Evolutionary conservation across 2,888 invertebrate genomes (phyloP).

Genomic region (Mantis religiosa): DNA sequence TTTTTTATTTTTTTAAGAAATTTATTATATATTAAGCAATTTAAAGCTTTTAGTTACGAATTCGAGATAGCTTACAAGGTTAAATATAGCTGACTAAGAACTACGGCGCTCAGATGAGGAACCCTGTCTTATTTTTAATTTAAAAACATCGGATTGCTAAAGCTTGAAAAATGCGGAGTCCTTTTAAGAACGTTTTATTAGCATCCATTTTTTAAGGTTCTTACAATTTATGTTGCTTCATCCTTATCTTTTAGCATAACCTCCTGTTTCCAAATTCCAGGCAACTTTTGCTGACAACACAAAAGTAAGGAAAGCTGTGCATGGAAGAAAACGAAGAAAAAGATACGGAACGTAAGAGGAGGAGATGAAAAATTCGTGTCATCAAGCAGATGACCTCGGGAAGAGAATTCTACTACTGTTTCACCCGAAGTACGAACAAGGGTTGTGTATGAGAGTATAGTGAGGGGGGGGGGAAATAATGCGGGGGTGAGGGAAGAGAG

Average conservation of each 20-base stretch:
- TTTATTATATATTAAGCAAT: too few relatives aligned
- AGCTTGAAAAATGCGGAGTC: background rate
- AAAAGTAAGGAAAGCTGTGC: constrained; percentile 4
- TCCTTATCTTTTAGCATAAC: background rate
- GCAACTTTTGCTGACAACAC: constrained; percentile 9
- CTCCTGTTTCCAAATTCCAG: background rate
- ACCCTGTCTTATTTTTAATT: background rate
- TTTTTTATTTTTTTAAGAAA: too few relatives aligned
- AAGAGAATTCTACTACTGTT: background rate
- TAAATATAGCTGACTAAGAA: background rate
- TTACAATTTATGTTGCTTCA: background rate
- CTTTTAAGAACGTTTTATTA: background rate
- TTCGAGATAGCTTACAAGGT: too few relatives aligned
- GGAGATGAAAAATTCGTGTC: constrained; percentile 28
- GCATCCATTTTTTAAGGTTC: background rate
- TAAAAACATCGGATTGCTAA: background rate
- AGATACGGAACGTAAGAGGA: constrained; percentile 6
- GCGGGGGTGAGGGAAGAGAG: background rate
- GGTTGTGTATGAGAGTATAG: background rate
- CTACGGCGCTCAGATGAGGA: background rate
- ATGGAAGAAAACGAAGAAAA: background rate
- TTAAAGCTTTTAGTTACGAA: too few relatives aligned
- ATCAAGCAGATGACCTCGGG: constrained; percentile 25
- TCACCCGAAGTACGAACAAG: background rate
- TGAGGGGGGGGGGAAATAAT: background rate